Conservation (phyloP, 2,113 vertebrate species). For the Alaudala cheleensis region DNA sequence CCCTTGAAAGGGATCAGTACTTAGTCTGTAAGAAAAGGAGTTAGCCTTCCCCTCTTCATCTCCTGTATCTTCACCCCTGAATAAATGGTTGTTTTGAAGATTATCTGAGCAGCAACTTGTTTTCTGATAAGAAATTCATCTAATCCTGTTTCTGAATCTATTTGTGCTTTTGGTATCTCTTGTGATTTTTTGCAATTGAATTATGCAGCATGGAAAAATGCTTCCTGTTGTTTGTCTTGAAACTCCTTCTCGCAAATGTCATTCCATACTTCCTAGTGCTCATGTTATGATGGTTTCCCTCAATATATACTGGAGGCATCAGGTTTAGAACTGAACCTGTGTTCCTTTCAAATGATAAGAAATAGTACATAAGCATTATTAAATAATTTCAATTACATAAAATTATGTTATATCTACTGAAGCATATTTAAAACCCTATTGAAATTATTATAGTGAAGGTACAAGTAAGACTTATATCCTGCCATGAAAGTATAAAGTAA, state of each 20-base stretch:
- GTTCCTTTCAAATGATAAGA: background rate
- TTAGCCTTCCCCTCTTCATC: background rate
- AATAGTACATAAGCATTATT: background rate
- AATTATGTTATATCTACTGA: background rate
- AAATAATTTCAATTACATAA: background rate
- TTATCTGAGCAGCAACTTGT: background rate
- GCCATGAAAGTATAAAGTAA: background rate
- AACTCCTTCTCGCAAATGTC: background rate
- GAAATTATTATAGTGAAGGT: background rate
- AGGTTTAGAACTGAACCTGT: background rate
- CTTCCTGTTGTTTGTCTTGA: slow-evolving; percentile 10
- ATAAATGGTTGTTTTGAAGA: background rate
- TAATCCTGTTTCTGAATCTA: background rate
- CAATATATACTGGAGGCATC: background rate
- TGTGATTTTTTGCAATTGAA: background rate
- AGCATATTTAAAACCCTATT: background rate
- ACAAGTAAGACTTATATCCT: background rate
- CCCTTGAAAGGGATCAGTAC: background rate
- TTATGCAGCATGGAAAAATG: background rate
- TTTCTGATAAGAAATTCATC: background rate
- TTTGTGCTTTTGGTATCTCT: background rate
- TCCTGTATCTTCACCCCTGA: background rate
- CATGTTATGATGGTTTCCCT: background rate
- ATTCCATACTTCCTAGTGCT: background rate
- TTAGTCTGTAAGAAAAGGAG: background rate